A percentile compares a stretch with the other conserved stretches of the same genome.
Conservation (phyloP, 2,113 vertebrate genomes). For the Apistogramma diplotaenia region DNA sequence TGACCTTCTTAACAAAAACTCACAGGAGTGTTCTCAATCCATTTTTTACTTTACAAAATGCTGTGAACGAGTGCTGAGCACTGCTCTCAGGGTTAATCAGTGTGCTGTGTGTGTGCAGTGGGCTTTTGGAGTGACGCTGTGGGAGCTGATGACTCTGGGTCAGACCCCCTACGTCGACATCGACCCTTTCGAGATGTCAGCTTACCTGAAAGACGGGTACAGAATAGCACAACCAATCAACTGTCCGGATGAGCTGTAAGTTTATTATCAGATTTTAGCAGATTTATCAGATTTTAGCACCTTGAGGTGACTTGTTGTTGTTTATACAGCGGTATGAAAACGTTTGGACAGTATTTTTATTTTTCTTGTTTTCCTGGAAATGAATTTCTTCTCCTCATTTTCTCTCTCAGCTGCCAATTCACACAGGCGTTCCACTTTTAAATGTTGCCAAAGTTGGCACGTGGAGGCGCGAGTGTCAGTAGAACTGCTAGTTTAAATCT, state of each 20-base stretch:
- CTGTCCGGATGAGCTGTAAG: conserved; percentile 97
- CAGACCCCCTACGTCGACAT: conserved; percentile 98
- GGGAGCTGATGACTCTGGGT: conserved; percentile 98
- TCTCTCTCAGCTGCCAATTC: too few relatives aligned
- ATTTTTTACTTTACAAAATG: not conserved
- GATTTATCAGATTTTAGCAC: too few relatives aligned
- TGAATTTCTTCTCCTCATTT: too few relatives aligned
- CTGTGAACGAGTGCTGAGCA: not conserved
- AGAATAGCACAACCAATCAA: conserved; percentile 99
- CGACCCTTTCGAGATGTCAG: conserved; percentile 98
- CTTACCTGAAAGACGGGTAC: conserved; percentile 98
- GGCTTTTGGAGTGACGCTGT: conserved; percentile 96
- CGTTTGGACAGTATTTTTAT: too few relatives aligned
- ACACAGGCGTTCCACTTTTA: too few relatives aligned
- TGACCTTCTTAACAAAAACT: conserved; percentile 13
- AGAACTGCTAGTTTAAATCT: too few relatives aligned
- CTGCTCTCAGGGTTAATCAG: not conserved
- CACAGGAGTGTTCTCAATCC: not conserved
- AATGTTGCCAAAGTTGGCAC: too few relatives aligned
- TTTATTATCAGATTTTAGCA: conserved; percentile 38
- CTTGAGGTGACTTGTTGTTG: too few relatives aligned
- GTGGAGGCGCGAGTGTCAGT: too few relatives aligned
- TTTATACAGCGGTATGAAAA: too few relatives aligned
- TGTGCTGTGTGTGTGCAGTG: conserved; percentile 78
- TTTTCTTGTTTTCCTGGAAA: too few relatives aligned